Evolutionary conservation across 2,113 vertebrate species (phyloP).

Genomic region (Vimba vimba): DNA sequence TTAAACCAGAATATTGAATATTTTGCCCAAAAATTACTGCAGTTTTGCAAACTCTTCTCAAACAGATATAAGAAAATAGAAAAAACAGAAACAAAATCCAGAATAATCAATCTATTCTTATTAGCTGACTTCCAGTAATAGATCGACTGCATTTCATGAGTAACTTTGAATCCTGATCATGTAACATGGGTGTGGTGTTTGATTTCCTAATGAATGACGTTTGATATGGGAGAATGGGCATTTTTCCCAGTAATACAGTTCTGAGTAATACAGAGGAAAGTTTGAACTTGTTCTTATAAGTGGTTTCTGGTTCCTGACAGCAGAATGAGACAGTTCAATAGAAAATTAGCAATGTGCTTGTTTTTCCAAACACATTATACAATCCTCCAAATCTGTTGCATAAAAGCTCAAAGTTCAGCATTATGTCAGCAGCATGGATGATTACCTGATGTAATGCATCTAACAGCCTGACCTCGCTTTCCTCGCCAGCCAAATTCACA

Average conservation of each 20-base stretch:
- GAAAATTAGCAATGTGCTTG: not conserved
- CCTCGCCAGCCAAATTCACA: not conserved
- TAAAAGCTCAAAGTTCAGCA: not conserved
- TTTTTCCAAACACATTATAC: not conserved
- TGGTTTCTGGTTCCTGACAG: not conserved
- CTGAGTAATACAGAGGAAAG: not conserved
- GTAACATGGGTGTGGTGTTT: conserved; percentile 7
- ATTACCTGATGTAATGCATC: not conserved
- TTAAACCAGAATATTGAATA: not conserved
- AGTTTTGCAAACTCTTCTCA: not conserved
- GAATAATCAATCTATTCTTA: not conserved
- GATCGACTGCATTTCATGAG: not conserved
- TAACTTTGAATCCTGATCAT: not conserved
- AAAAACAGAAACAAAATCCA: not conserved
- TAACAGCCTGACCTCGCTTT: conserved; percentile 4
- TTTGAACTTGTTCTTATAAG: not conserved
- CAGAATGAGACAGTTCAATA: not conserved
- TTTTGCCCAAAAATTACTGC: not conserved
- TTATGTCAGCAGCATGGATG: not conserved
- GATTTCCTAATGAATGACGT: not conserved
- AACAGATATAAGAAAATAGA: not conserved
- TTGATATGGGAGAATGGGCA: not conserved
- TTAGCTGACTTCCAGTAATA: not conserved
- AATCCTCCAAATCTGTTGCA: not conserved
- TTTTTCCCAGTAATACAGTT: not conserved